Conservation (phyloP, 2,113 vertebrate genomes). For the Eudyptes chrysolophus region DNA sequence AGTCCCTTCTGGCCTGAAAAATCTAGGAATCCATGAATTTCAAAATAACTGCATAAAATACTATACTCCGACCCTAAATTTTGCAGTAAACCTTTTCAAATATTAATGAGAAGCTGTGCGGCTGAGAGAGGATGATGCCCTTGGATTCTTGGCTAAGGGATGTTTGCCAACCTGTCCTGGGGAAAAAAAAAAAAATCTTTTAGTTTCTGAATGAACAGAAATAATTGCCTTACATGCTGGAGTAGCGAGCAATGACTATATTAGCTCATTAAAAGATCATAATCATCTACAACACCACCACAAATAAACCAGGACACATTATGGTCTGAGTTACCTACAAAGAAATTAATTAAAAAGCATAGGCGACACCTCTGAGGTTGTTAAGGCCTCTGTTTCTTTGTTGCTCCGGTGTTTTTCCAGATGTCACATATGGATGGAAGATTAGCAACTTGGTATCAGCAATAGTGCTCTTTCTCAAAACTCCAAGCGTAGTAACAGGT, state of each 20-base stretch:
- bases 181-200: not conserved
- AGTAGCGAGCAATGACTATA: not conserved
- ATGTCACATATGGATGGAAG: not conserved
- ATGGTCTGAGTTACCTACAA: not conserved
- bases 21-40: conserved; percentile 43
- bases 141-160: not conserved
- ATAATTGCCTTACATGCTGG: not conserved
- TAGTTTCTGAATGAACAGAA: not conserved
- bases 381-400: not conserved
- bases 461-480: not conserved
- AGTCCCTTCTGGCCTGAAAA: conserved; percentile 9
- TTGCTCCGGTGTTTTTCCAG: not conserved
- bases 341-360: not conserved
- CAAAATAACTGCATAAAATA: conserved; percentile 30
- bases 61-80: not conserved
- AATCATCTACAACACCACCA: not conserved
- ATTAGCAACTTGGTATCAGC: not conserved
- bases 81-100: conserved; percentile 36
- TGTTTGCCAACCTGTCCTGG: not conserved
- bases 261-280: not conserved
- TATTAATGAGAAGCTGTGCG: conserved; percentile 34
- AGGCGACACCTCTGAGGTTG: not conserved
- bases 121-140: not conserved
- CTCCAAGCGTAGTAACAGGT: not conserved
- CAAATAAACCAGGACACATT: not conserved